phyloP scores from a whole-genome alignment of 2,888 invertebrate species.

The Cataglyphis albicans region DNA sequence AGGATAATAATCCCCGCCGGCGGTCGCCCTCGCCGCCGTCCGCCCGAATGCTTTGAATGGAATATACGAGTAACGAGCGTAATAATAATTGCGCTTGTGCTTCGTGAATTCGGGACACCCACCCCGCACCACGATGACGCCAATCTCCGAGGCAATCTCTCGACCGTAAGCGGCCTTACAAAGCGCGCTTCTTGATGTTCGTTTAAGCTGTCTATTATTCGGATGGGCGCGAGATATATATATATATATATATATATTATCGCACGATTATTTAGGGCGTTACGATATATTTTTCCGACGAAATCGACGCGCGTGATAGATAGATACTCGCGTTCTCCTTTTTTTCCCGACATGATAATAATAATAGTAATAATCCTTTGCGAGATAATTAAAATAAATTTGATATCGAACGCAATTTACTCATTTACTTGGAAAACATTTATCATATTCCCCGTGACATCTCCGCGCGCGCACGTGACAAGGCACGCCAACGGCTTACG shows the following conservation, averaged over 20 bases:
- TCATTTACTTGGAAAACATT: constrained; percentile 53
- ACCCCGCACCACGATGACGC: background rate
- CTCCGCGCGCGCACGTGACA: constrained; percentile 25
- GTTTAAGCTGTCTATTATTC: background rate
- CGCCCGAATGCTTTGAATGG: constrained; percentile 75
- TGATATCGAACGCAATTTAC: constrained; percentile 47
- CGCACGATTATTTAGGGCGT: constrained; percentile 13
- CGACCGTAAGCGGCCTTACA: constrained; percentile 23
- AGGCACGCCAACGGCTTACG: constrained; percentile 52
- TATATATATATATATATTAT: background rate
- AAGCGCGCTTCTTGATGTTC: constrained; percentile 22
- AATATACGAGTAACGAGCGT: constrained; percentile 76
- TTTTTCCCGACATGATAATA: background rate
- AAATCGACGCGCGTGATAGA: background rate
- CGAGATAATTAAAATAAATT: constrained; percentile 34
- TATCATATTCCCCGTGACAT: constrained; percentile 53
- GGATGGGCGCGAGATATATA: background rate
- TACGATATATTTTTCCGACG: background rate
- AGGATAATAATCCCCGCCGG: constrained; percentile 81
- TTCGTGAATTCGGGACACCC: constrained; percentile 47
- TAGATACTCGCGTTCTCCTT: background rate
- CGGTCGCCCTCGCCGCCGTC: constrained; percentile 53
- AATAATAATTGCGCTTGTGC: constrained; percentile 80
- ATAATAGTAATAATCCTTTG: background rate
- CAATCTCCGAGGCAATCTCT: background rate